These are phyloP conservation scores for Pseudochaenichthys georgianus DNA, from an alignment of 2,797 vertebrate genomes.

Conservation along the genomic window DNA sequence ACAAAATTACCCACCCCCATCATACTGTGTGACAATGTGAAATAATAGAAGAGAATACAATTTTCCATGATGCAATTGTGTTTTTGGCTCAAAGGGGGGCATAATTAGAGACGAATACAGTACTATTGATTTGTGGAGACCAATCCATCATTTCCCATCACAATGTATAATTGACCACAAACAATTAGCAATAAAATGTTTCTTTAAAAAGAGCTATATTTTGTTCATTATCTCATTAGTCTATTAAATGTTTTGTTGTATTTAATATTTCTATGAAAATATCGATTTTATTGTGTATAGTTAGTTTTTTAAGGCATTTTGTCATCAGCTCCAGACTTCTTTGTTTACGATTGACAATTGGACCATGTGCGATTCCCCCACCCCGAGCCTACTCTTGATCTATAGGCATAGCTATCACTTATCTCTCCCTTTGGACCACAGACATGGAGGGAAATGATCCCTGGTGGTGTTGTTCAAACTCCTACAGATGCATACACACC, in stretches of 20 bases:
- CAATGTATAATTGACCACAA: conserved; percentile 22
- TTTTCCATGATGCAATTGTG: conserved; percentile 1
- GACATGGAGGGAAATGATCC: conserved; percentile 28
- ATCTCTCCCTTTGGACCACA: conserved; percentile 34
- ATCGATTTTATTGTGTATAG: not conserved
- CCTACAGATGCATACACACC: conserved; percentile 30
- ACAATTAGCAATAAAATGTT: not conserved
- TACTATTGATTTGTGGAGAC: conserved; percentile 28
- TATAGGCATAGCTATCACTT: conserved; percentile 32
- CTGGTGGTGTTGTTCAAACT: conserved; percentile 15
- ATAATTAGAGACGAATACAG: conserved; percentile 20
- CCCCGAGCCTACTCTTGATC: conserved; percentile 19
- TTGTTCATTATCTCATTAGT: not conserved
- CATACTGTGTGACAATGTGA: conserved; percentile 4
- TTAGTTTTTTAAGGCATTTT: not conserved
- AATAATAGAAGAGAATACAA: conserved; percentile 7
- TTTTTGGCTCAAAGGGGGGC: conserved; percentile 10
- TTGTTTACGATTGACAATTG: conserved; percentile 8
- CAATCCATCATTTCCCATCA: conserved; percentile 17
- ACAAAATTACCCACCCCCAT: conserved; percentile 10
- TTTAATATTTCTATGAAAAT: not conserved
- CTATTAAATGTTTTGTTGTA: not conserved
- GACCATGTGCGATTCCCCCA: conserved; percentile 35
- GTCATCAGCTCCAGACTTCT: too few relatives aligned
- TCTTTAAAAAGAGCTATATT: not conserved